phyloP scores from a whole-genome alignment of 2,888 invertebrate genomes.

The Pterobdella sp. region DNA sequence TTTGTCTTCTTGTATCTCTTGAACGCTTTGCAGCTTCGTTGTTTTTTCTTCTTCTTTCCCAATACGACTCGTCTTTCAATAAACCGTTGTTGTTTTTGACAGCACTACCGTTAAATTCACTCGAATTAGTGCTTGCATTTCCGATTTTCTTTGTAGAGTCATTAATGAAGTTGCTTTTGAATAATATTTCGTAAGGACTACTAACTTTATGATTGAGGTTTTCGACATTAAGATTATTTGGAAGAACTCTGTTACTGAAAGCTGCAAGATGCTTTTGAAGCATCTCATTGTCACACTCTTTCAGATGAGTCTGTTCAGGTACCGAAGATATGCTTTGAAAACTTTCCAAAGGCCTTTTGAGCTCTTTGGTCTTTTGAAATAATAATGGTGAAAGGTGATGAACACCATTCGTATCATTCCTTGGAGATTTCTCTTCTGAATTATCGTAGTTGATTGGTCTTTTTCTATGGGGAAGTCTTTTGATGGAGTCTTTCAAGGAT shows the following conservation, averaged over 20 bases:
- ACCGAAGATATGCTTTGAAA: neutral
- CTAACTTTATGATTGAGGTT: neutral
- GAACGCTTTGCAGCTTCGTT: conserved; percentile 91
- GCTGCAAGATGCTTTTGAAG: too few relatives aligned
- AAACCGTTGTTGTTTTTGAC: conserved; percentile 38
- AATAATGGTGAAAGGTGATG: neutral
- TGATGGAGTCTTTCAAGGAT: neutral
- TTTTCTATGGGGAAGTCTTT: conserved; percentile 24
- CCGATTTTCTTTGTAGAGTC: neutral
- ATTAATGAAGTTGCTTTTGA: neutral
- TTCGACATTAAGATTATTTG: too few relatives aligned
- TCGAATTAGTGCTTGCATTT: neutral
- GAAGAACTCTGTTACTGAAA: too few relatives aligned
- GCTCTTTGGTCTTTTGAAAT: too few relatives aligned
- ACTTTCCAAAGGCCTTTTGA: neutral
- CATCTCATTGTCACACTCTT: neutral
- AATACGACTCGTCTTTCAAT: conserved; percentile 78
- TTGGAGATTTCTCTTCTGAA: neutral
- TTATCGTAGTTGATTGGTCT: conserved; percentile 10
- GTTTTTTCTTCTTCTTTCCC: conserved; percentile 78
- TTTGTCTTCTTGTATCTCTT: conserved; percentile 75
- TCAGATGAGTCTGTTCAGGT: neutral
- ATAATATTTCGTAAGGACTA: neutral
- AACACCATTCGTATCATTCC: neutral
- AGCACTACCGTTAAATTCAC: conserved; percentile 41